These are phyloP conservation scores for Centropus bengalensis DNA, from an alignment of 2,113 vertebrate species.

Conservation along the genomic window DNA sequence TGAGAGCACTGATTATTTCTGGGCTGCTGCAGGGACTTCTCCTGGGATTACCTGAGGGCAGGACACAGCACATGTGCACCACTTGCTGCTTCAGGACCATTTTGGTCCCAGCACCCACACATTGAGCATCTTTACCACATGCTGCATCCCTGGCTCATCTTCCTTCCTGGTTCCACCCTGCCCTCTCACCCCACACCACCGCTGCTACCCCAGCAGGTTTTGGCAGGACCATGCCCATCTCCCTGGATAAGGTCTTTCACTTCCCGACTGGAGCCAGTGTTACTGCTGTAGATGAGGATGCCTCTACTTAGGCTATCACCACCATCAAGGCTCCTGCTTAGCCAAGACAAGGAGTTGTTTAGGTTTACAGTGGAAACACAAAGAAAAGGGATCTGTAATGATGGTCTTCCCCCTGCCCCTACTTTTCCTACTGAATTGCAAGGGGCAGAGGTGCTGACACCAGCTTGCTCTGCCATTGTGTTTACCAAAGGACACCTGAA, in stretches of 20 bases:
- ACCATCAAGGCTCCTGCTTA: not conserved
- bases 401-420: fast-evolving
- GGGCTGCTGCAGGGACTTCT: not conserved
- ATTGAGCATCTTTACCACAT: fast-evolving
- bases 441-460: not conserved
- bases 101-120: not conserved
- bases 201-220: not conserved
- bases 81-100: not conserved
- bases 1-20: not conserved
- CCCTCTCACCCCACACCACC: not conserved
- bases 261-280: fast-evolving
- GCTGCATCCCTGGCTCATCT: not conserved
- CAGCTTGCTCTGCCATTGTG: not conserved
- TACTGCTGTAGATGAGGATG: not conserved
- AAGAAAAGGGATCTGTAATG: not conserved
- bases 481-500: conserved; percentile 6
- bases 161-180: not conserved
- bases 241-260: not conserved
- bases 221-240: fast-evolving
- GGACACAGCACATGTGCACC: not conserved
- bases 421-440: not conserved
- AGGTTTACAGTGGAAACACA: not conserved
- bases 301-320: not conserved
- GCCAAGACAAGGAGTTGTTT: not conserved
- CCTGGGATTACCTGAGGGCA: not conserved